Base-by-base conservation (phyloP, 2,797 vertebrate species). In the Anas flavirostris region DNA sequence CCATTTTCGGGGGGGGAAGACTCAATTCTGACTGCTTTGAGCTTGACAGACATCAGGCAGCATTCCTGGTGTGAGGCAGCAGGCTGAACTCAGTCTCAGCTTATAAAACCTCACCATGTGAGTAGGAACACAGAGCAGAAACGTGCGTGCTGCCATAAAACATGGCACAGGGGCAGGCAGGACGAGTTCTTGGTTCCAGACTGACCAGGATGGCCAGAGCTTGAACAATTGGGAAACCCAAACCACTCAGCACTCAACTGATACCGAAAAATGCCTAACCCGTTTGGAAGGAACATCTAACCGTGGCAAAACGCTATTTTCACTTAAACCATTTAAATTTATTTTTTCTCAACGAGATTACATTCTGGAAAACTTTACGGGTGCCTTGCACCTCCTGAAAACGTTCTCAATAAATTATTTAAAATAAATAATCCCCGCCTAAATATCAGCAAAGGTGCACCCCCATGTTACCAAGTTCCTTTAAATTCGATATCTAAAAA, bases 401-500 rank as follows among this genome's bases (percentile, higher is more conserved):
- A 89, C 10, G 19, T 78, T 35, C 16, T 52, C 5, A 21, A n/a
- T 5, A 69, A 67, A 82, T 44, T 7, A 50, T 81, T 75, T 84
- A 37, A 82, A 90, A 77, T 29, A 75, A 90, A 81, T 12, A 92
- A 87, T 9, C 21, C 52, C 26, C 33, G 89, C 46, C 74, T 59
- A 91, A 91, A 59, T 17, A 73, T 44, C 78, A 88, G 53, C 39
- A 68, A 73, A 94, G 52, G 81, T 22, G 72, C 74, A 70, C 53
- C 90, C 86, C 81, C 84, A 56, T 4, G 0, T 70, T 81, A 82
- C 73, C 18, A 44, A 85, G 74, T 68, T 69, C 94, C 90, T 96
- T 97, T 93, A 96, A 96, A 95, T 89, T 74, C 84, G 59, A 48
- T 93, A 95, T 90, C 91, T 90, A 66, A 88, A 96, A 96, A 90